Percentiles rank a stretch among this genome's conserved stretches.
phyloP scores from a whole-genome alignment of 2,797 vertebrate genomes.

The Melanotaenia boesemani region DNA sequence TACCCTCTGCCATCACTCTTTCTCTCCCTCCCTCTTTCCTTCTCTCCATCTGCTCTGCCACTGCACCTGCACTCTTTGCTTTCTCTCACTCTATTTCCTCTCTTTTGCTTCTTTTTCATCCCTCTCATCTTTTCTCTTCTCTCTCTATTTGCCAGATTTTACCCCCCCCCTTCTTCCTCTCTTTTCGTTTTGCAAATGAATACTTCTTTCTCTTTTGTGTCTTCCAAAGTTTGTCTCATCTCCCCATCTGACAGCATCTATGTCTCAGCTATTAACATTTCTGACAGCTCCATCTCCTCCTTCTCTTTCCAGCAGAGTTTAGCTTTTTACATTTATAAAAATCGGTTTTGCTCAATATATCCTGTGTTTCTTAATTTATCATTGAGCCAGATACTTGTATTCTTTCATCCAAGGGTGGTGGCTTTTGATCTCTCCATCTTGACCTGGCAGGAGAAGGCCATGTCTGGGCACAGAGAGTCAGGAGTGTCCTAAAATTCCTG shows the following conservation, averaged over 20 bases:
- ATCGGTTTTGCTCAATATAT: slow-evolving; percentile 17
- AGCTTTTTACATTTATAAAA: not conserved
- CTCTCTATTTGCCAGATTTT: slow-evolving; percentile 33
- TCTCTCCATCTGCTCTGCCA: slow-evolving; percentile 70
- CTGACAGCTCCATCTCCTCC: slow-evolving; percentile 27
- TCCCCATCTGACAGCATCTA: slow-evolving; percentile 39
- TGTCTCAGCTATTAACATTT: slow-evolving; percentile 20
- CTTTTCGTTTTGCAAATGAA: slow-evolving; percentile 41
- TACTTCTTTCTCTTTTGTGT: slow-evolving; percentile 50
- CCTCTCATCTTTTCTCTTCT: slow-evolving; percentile 56
- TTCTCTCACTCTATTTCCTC: slow-evolving; percentile 71
- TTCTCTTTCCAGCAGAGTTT: slow-evolving; percentile 21
- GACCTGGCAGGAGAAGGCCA: slow-evolving; percentile 53
- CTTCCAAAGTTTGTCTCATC: slow-evolving; percentile 46
- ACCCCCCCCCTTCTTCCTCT: slow-evolving; percentile 29
- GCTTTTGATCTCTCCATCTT: slow-evolving; percentile 33
- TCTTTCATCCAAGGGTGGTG: not conserved
- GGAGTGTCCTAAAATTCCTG: slow-evolving; percentile 53
- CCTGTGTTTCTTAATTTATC: not conserved
- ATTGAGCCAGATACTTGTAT: not conserved
- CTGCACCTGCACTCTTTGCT: slow-evolving; percentile 77
- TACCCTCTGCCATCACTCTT: slow-evolving; percentile 58
- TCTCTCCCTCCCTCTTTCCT: slow-evolving; percentile 57
- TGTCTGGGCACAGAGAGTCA: slow-evolving; percentile 56
- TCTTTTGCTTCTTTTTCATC: slow-evolving; percentile 49